Evolutionary conservation across 2,113 vertebrate genomes (phyloP).

Genomic region (Cairina moschata): DNA sequence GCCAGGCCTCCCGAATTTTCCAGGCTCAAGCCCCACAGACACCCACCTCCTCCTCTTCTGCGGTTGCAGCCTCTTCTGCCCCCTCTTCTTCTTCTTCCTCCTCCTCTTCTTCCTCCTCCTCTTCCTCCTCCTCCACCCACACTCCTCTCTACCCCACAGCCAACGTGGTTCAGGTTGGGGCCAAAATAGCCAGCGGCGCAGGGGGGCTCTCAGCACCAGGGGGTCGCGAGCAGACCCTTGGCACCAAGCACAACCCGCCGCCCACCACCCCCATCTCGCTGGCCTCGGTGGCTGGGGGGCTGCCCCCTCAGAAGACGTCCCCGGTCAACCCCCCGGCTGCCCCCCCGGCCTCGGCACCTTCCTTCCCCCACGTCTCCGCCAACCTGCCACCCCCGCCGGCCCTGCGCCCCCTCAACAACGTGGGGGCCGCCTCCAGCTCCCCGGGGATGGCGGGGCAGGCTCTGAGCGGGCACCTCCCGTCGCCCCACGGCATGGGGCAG

Average conservation of each 20-base stretch:
- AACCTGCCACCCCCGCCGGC: conserved; percentile 92
- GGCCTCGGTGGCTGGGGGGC: conserved; percentile 59
- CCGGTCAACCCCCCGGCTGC: conserved; percentile 73
- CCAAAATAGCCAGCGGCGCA: conserved; percentile 46
- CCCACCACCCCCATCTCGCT: conserved; percentile 83
- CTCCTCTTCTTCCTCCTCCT: conserved; percentile 33
- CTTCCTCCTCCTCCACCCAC: conserved; percentile 55
- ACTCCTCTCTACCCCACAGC: conserved; percentile 54
- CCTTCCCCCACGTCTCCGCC: conserved; percentile 77
- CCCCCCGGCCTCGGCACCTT: conserved; percentile 38
- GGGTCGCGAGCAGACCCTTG: conserved; percentile 59
- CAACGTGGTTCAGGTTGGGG: conserved; percentile 62
- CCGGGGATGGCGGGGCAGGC: conserved; percentile 85
- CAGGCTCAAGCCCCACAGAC: conserved; percentile 74
- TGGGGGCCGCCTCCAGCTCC: conserved; percentile 65
- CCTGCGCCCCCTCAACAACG: conserved; percentile 86
- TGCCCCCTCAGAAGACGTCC: conserved; percentile 69
- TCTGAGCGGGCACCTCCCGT: conserved; percentile 68
- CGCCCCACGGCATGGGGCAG: conserved; percentile 71
- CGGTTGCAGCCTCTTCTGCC: conserved; percentile 61
- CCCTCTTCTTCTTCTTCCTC: conserved; percentile 56
- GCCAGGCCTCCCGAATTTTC: conserved; percentile 77
- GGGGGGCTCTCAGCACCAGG: conserved; percentile 54
- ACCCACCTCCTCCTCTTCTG: conserved; percentile 69
- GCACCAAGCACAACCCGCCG: conserved; percentile 81